phyloP scores from a whole-genome alignment of 2,113 vertebrate genomes.

The Cyanoramphus novaezelandiae region DNA sequence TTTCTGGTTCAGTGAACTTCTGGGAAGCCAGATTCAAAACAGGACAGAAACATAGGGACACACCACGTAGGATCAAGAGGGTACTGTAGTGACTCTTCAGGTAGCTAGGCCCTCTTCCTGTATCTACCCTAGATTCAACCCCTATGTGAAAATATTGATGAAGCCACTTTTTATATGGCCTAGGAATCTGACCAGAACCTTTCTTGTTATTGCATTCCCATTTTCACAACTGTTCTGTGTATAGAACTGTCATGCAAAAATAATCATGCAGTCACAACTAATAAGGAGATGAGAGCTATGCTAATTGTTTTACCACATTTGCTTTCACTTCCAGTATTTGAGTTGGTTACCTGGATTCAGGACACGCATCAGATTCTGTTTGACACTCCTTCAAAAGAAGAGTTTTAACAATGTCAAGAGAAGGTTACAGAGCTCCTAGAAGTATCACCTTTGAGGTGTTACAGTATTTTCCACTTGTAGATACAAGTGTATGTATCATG shows the following conservation, averaged over 20 bases:
- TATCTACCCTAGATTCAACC: neutral
- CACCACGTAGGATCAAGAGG: neutral
- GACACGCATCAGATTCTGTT: neutral
- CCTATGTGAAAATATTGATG: neutral
- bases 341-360: neutral
- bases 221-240: neutral
- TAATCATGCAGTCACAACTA: neutral
- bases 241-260: neutral
- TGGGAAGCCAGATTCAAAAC: neutral
- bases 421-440: neutral
- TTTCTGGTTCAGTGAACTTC: neutral
- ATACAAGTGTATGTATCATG: neutral
- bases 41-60: neutral
- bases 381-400: neutral
- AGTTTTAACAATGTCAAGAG: neutral
- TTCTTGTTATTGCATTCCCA: neutral
- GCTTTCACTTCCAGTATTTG: neutral
- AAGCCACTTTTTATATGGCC: neutral
- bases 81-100: neutral
- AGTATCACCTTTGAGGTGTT: neutral
- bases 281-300: neutral
- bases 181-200: neutral
- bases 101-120: neutral
- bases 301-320: neutral
- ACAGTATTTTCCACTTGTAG: constrained; percentile 2